Conservation (phyloP, 1,140 invertebrate species). For the Rhopalosiphum padi region DNA sequence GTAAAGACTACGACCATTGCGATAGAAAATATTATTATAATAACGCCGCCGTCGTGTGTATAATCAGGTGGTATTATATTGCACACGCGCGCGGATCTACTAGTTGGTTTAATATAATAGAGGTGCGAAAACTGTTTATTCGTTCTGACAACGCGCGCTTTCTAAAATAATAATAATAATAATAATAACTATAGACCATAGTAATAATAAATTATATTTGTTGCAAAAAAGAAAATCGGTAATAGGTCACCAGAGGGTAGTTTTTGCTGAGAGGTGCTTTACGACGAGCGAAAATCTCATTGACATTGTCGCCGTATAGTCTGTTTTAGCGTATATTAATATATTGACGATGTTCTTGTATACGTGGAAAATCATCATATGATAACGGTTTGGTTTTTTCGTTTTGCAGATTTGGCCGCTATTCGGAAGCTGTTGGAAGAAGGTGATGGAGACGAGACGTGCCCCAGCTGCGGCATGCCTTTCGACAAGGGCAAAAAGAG, state of each 20-base stretch:
- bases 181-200: no score
- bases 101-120: no score
- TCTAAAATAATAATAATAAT: not conserved
- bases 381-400: not conserved
- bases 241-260: not conserved
- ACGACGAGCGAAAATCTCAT: not conserved
- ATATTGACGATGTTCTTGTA: not conserved
- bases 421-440: constrained; percentile 72
- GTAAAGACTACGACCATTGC: not conserved
- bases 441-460: constrained; percentile 67
- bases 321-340: not conserved
- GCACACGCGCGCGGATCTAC: no score
- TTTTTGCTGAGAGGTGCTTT: not conserved
- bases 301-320: not conserved
- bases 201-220: not conserved
- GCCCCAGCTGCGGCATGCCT: constrained; percentile 87
- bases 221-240: not conserved
- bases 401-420: constrained; percentile 74
- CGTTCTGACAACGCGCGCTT: not conserved
- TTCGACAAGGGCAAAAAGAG: constrained; percentile 95
- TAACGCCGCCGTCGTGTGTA: not conserved
- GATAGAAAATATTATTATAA: constrained; percentile 19
- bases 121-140: not conserved
- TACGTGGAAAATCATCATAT: not conserved
- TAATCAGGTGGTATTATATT: not conserved